phyloP scores from a whole-genome alignment of 2,113 vertebrate genomes.

The Peromyscus californicus region DNA sequence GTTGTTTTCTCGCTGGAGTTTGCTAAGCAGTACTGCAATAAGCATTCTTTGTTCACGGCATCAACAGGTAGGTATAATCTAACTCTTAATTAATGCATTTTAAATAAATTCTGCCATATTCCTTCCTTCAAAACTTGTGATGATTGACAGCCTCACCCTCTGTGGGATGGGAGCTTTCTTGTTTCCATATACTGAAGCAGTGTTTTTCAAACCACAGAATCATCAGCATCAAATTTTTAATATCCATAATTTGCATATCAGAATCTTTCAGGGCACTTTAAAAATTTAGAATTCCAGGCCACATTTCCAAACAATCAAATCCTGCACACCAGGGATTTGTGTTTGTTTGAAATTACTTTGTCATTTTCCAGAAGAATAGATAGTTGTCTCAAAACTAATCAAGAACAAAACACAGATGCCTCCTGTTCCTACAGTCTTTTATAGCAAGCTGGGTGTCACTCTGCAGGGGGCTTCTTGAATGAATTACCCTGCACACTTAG shows the following conservation, averaged over 20 bases:
- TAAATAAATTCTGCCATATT: neutral
- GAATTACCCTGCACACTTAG: neutral
- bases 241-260: neutral
- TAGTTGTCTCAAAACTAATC: neutral
- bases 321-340: too few relatives aligned
- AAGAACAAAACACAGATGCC: neutral
- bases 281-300: neutral
- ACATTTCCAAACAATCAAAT: neutral
- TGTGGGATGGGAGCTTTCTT: too few relatives aligned
- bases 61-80: neutral
- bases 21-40: neutral
- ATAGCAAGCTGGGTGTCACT: neutral
- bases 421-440: neutral
- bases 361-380: slow-evolving; percentile 50
- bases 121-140: neutral
- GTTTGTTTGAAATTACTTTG: neutral
- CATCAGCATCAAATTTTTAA: neutral
- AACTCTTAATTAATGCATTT: neutral
- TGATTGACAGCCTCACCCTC: neutral
- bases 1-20: neutral
- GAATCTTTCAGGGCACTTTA: neutral
- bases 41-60: neutral
- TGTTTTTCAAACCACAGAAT: neutral
- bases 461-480: neutral
- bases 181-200: neutral